Percentiles rank a stretch among this genome's conserved stretches.
Conservation (phyloP, 2,113 vertebrate species). For the Phylloscopus trochilus region DNA sequence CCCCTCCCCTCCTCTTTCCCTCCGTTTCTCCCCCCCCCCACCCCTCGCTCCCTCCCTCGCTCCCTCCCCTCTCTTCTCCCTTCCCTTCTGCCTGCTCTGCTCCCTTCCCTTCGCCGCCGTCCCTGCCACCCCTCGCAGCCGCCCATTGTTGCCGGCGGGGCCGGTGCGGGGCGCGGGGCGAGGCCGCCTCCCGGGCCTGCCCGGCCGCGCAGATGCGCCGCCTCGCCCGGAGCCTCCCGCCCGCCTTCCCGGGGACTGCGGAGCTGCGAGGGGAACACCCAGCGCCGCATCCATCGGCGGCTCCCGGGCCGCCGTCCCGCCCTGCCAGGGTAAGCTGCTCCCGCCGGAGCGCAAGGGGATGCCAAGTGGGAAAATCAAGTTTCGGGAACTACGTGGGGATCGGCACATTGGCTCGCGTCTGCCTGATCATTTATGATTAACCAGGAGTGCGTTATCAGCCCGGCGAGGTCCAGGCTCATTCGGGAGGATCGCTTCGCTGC, state of each 20-base stretch:
- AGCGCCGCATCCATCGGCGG: background rate
- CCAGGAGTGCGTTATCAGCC: background rate
- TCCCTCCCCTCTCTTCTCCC: conserved; percentile 49
- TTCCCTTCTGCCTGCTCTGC: conserved; percentile 40
- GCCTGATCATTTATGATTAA: background rate
- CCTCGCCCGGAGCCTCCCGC: conserved; percentile 51
- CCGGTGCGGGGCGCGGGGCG: background rate
- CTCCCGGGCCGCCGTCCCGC: background rate
- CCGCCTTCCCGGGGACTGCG: conserved; percentile 56
- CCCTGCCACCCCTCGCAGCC: conserved; percentile 80
- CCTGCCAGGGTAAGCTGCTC: conserved; percentile 40
- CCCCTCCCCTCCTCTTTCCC: conserved; percentile 26
- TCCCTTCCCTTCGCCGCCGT: conserved; percentile 46
- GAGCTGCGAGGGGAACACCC: conserved; percentile 53
- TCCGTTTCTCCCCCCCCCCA: conserved; percentile 26
- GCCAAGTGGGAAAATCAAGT: conserved; percentile 36
- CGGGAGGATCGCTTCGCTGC: background rate
- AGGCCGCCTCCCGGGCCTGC: conserved; percentile 52
- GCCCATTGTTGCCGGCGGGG: conserved; percentile 84
- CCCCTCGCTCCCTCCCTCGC: conserved; percentile 25
- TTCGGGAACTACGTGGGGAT: conserved; percentile 23
- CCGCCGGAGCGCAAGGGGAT: background rate
- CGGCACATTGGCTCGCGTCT: background rate
- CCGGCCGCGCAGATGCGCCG: background rate
- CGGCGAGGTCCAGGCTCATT: background rate